Evolutionary conservation across 2,113 vertebrate species (phyloP).

Genomic region (Crotophaga sulcirostris): DNA sequence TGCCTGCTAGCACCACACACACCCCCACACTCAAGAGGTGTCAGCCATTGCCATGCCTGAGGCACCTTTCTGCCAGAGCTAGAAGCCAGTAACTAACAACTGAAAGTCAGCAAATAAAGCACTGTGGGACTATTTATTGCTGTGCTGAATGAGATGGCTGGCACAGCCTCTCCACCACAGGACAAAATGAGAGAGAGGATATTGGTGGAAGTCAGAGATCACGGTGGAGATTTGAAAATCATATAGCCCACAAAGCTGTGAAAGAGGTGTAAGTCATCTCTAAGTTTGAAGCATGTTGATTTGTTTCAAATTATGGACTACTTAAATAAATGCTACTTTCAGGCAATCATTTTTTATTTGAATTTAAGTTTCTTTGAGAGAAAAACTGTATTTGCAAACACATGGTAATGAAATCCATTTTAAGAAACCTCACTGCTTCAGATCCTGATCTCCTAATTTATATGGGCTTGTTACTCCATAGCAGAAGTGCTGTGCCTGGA

Average conservation of each 20-base stretch:
- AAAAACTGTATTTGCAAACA: not conserved
- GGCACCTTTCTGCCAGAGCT: not conserved
- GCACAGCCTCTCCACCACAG: not conserved
- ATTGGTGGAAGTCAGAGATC: not conserved
- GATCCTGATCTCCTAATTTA: not conserved
- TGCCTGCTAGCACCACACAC: not conserved
- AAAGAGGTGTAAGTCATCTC: not conserved
- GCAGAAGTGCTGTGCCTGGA: not conserved
- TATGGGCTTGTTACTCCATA: not conserved
- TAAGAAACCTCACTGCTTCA: not conserved
- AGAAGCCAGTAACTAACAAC: not conserved
- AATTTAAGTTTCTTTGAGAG: not conserved
- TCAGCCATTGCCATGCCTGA: not conserved
- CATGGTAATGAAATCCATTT: not conserved
- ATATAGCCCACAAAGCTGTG: not conserved
- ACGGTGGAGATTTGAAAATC: not conserved
- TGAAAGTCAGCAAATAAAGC: not conserved
- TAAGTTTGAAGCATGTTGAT: not conserved
- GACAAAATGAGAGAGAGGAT: not conserved
- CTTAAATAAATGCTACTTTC: not conserved
- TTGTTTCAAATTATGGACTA: not conserved
- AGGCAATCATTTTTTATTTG: not conserved
- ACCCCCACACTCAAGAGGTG: accelerated
- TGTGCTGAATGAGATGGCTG: not conserved
- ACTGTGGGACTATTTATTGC: not conserved